Base-by-base conservation (phyloP, 2,888 invertebrate genomes). In the Norana najaformis region DNA sequence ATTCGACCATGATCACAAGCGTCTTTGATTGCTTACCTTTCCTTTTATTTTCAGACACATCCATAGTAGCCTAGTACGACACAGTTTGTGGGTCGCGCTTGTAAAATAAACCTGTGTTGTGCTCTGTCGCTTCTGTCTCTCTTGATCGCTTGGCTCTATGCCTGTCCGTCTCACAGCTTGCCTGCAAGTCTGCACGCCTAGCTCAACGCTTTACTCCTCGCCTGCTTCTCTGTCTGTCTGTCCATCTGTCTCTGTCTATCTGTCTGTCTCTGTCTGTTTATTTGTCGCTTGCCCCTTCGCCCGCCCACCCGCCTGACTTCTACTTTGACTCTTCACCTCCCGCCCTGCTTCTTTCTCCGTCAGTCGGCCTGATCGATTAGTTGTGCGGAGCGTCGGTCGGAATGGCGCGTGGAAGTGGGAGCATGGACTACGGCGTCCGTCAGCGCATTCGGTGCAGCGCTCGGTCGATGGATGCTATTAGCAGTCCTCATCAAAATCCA, bases 401-500 rank as follows among this genome's bases (percentile, higher is more conserved):
- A 47, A 23, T 47, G 47, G 20, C 47, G 47, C 47, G 3, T 23
- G 11, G 47, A 47, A 20, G 23, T n/a, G 30, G 69, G 69, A 4
- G 69, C 69, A 13, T n/a, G 69, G 69, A 8, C 69, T n/a, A 69
- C 2, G 69, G n/a, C 69, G n/a, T 8, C 69, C n/a, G n/a, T 30
- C 3, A n/a, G n/a, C 69, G 8, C 30, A 30, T 69, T 69, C 30
- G n/a, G 69, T n/a, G 69, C n/a, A n/a, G n/a, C 30, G 30, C n/a
- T 69, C n/a, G 30, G 69, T 69, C 69, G 69, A 8, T 69, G 69
- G 69, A 69, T 69, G 69, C 69, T n/a, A 69, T 69, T 69, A 69
- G 69, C 69, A n/a, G n/a, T 69, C 69, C 69, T 69, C 69, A 69
- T 69, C 69, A 69, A 69, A 69, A 69, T 69, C 69, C 30, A 69